Percentiles rank a stretch among this genome's conserved stretches.
Evolutionary conservation across 2,888 invertebrate species (phyloP).

Genomic region (Drosophila prolongata): DNA sequence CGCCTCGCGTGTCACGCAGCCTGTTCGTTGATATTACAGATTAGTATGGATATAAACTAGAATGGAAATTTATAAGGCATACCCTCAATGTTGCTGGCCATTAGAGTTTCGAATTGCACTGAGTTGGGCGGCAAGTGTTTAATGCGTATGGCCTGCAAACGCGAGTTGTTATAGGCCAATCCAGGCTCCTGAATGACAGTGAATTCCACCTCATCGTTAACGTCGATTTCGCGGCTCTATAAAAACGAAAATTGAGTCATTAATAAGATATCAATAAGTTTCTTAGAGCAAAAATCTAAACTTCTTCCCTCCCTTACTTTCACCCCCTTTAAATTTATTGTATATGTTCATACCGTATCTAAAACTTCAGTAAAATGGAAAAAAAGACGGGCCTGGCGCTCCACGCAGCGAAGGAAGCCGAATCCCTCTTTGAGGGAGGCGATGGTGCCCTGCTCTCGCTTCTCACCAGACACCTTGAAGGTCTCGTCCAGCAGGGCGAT

Average conservation of each 20-base stretch:
- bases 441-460: conserved; percentile 96
- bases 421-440: conserved; percentile 94
- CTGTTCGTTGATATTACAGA: conserved; percentile 46
- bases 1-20: conserved; percentile 85
- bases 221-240: conserved; percentile 87
- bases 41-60: too few relatives aligned
- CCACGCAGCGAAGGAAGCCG: conserved; percentile 96
- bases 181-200: conserved; percentile 95
- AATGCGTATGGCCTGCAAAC: conserved; percentile 96
- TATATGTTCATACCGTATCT: conserved; percentile 87
- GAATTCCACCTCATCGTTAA: conserved; percentile 95
- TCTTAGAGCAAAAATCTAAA: too few relatives aligned
- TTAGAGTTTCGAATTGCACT: conserved; percentile 93
- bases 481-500: conserved; percentile 96
- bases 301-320: too few relatives aligned
- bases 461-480: conserved; percentile 94
- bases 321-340: too few relatives aligned
- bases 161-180: conserved; percentile 89
- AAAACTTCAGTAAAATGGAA: conserved; percentile 97
- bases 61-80: conserved; percentile 24
- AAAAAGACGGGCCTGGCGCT: conserved; percentile 94
- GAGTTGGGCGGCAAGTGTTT: conserved; percentile 93
- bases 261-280: neutral
- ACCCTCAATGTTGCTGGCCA: conserved; percentile 90
- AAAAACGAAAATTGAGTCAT: neutral